Percentiles rank a stretch among this genome's conserved stretches.
These are phyloP conservation scores for Nephrotoma appendiculata DNA, from an alignment of 2,888 invertebrate species.

Conservation along the genomic window DNA sequence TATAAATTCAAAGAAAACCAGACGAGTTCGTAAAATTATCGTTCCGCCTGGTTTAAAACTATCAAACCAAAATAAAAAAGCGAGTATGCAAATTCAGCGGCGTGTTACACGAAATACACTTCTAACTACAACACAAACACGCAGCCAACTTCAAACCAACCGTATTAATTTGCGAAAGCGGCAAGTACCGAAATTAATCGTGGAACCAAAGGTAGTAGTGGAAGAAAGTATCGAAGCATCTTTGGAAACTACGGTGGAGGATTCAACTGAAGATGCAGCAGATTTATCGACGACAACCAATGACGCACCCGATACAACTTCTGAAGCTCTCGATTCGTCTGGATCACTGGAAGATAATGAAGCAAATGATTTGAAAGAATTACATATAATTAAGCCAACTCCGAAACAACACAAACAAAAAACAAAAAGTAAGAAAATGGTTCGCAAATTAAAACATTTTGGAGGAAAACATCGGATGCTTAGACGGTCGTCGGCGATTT, in stretches of 20 bases:
- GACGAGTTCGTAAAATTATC: conserved; percentile 19
- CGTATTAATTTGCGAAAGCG: not conserved
- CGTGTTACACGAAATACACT: not conserved
- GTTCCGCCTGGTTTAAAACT: conserved; percentile 11
- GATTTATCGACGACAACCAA: not conserved
- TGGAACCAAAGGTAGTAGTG: not conserved
- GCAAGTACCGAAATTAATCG: not conserved
- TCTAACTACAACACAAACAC: not conserved
- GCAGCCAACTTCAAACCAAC: not conserved
- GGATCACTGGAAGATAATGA: not conserved
- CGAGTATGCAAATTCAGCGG: not conserved
- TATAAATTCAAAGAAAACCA: conserved; percentile 21
- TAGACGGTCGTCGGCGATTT: not conserved
- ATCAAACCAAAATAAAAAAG: conserved; percentile 11
- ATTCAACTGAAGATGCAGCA: not conserved
- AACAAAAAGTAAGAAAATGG: not conserved
- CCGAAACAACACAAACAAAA: not conserved
- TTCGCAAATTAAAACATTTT: not conserved
- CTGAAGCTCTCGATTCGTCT: not conserved
- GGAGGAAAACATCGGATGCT: not conserved
- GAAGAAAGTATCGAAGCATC: not conserved
- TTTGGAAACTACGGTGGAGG: not conserved
- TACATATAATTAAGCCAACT: not conserved
- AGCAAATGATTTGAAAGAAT: not conserved
- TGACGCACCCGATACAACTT: not conserved